Conservation (phyloP, 2,797 vertebrate species). For the Holocentrus rufus region DNA sequence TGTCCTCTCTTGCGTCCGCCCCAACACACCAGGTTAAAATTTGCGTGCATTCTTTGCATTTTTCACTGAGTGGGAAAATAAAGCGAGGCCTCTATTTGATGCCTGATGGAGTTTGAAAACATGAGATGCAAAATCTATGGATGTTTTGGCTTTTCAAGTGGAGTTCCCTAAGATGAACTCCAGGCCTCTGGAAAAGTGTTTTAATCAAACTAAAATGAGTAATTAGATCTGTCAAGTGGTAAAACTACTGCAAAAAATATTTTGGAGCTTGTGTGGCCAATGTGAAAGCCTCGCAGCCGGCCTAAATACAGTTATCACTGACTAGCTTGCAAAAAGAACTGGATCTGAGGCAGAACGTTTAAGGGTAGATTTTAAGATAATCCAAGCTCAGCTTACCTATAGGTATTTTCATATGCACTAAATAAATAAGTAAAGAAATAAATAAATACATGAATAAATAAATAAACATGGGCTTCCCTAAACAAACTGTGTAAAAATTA, state of each 20-base stretch:
- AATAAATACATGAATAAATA: no score
- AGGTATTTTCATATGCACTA: no score
- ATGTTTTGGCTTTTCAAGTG: not conserved
- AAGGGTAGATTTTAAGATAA: no score
- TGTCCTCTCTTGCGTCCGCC: not conserved
- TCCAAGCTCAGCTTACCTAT: no score
- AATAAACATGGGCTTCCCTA: no score
- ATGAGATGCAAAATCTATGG: constrained; percentile 4
- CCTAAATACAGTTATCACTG: not conserved
- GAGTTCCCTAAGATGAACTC: not conserved
- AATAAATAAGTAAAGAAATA: no score
- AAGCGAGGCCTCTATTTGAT: constrained; percentile 8
- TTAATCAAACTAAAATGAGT: no score
- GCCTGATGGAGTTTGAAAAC: constrained; percentile 9
- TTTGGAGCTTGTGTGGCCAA: not conserved
- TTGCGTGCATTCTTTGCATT: constrained; percentile 34
- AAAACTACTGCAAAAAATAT: not conserved
- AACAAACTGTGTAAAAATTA: no score
- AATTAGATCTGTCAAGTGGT: not conserved
- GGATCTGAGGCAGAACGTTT: not conserved
- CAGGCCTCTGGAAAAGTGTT: no score
- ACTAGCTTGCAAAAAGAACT: not conserved
- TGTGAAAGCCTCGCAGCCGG: not conserved
- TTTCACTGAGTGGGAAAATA: not conserved
- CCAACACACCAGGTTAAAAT: constrained; percentile 3